Evolutionary conservation across 2,888 invertebrate genomes (phyloP).

Genomic region (Nycteola revayana): DNA sequence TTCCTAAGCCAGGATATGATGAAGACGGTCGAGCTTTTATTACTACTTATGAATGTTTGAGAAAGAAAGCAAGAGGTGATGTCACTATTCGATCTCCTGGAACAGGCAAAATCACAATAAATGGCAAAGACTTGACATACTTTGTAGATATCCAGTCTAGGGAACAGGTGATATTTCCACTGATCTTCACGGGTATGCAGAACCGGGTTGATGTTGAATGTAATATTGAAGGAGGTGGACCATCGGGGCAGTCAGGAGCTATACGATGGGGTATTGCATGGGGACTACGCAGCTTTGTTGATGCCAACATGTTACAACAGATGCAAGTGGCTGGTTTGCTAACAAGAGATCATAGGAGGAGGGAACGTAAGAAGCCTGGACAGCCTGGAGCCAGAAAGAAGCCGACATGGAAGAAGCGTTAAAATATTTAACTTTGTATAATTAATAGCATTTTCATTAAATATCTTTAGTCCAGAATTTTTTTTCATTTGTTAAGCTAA

Average conservation of each 20-base stretch:
- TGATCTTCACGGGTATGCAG: slow-evolving; percentile 89
- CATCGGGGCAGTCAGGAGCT: slow-evolving; percentile 93
- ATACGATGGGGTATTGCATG: slow-evolving; percentile 94
- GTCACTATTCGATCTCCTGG: slow-evolving; percentile 93
- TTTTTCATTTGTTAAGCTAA: not conserved
- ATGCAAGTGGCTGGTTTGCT: slow-evolving; percentile 96
- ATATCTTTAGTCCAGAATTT: slow-evolving; percentile 6
- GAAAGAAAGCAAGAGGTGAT: slow-evolving; percentile 87
- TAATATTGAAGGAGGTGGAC: slow-evolving; percentile 87
- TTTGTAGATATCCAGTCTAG: slow-evolving; percentile 87
- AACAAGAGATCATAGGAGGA: slow-evolving; percentile 88
- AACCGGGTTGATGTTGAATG: slow-evolving; percentile 92
- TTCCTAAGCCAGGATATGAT: slow-evolving; percentile 86
- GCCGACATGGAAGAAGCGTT: slow-evolving; percentile 96
- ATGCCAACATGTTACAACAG: slow-evolving; percentile 87
- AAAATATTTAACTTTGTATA: slow-evolving; percentile 48
- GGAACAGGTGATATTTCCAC: slow-evolving; percentile 93
- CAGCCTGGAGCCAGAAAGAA: slow-evolving; percentile 94
- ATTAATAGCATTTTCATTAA: slow-evolving; percentile 9
- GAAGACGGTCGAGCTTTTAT: slow-evolving; percentile 87
- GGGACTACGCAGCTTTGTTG: slow-evolving; percentile 92
- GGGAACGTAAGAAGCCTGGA: slow-evolving; percentile 96
- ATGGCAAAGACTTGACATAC: slow-evolving; percentile 89
- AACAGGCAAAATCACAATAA: slow-evolving; percentile 90
- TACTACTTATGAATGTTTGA: slow-evolving; percentile 86